These are phyloP conservation scores for Caenorhabditis sulstoni DNA, from an alignment of 2,888 invertebrate genomes.

Conservation along the genomic window DNA sequence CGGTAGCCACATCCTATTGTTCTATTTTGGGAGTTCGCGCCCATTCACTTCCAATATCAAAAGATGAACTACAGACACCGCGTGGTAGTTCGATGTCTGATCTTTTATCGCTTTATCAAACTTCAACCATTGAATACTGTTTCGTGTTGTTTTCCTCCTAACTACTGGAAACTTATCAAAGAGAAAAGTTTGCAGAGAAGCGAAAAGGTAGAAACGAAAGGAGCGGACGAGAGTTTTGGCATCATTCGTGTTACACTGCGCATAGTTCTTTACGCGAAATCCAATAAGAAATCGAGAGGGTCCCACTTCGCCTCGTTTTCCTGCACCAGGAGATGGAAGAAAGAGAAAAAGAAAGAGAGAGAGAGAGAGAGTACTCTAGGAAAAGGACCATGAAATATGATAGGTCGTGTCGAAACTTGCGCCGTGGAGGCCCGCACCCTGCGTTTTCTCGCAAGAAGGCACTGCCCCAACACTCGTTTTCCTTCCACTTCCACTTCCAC, in stretches of 20 bases:
- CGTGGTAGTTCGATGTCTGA: conserved; percentile 43
- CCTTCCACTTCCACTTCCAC: neutral
- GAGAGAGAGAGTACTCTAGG: conserved; percentile 37
- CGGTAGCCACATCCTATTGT: neutral
- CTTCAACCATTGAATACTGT: neutral
- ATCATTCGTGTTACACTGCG: conserved; percentile 43
- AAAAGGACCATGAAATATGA: conserved; percentile 53
- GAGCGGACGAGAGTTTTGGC: conserved; percentile 2
- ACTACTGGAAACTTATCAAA: conserved; percentile 8
- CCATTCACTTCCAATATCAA: no score
- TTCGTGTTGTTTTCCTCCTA: conserved; percentile 20
- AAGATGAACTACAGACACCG: neutral
- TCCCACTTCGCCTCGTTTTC: conserved; percentile 10
- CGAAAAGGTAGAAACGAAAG: conserved; percentile 2
- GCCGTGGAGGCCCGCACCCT: conserved; percentile 4
- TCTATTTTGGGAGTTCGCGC: neutral
- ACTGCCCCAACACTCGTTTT: neutral
- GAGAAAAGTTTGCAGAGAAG: conserved; percentile 5
- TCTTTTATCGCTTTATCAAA: conserved; percentile 18
- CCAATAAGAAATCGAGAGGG: conserved; percentile 54
- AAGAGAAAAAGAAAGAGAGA: no score
- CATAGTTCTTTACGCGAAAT: conserved; percentile 38
- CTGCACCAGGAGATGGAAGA: neutral
- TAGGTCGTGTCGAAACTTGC: conserved; percentile 60
- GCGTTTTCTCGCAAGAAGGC: conserved; percentile 7